Percentiles rank a stretch among this genome's conserved stretches.
Evolutionary conservation across 2,797 vertebrate genomes (phyloP).

Genomic region (Triplophysa yarkandensis): DNA sequence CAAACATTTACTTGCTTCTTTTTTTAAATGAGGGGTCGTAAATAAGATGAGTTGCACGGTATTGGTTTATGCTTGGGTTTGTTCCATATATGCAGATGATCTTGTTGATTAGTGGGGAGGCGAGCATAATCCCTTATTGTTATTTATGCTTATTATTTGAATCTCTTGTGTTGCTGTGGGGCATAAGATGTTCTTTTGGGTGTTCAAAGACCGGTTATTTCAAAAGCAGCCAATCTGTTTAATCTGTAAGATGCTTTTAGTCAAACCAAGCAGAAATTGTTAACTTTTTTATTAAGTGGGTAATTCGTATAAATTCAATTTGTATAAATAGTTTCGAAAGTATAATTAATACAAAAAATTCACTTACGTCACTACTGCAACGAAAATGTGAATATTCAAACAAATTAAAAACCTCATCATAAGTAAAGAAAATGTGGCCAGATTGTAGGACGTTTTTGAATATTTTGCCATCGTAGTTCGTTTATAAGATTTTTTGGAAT

Average conservation of each 20-base stretch:
- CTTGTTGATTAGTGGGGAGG: neutral
- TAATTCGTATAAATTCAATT: no score
- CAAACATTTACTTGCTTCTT: conserved; percentile 30
- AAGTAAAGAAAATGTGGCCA: no score
- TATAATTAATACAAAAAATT: no score
- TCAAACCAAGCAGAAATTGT: no score
- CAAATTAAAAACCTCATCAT: no score
- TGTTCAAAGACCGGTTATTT: neutral
- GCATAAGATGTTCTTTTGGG: neutral
- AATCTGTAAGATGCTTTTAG: neutral
- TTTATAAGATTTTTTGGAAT: no score
- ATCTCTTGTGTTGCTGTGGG: conserved; percentile 14
- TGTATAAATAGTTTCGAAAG: no score
- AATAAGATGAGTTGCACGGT: conserved; percentile 17
- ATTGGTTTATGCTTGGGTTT: conserved; percentile 33
- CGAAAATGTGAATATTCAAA: no score
- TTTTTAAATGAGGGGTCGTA: conserved; percentile 12
- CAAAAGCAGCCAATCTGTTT: neutral
- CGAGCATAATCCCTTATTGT: conserved; percentile 14
- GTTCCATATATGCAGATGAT: conserved; percentile 27
- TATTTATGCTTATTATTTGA: conserved; percentile 33
- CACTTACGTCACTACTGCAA: no score
- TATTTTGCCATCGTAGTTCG: no score
- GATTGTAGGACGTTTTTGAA: no score
- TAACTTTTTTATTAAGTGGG: no score